Percentiles rank a stretch among this genome's conserved stretches.
Conservation (phyloP, 2,113 vertebrate genomes). For the Aphelocoma coerulescens region DNA sequence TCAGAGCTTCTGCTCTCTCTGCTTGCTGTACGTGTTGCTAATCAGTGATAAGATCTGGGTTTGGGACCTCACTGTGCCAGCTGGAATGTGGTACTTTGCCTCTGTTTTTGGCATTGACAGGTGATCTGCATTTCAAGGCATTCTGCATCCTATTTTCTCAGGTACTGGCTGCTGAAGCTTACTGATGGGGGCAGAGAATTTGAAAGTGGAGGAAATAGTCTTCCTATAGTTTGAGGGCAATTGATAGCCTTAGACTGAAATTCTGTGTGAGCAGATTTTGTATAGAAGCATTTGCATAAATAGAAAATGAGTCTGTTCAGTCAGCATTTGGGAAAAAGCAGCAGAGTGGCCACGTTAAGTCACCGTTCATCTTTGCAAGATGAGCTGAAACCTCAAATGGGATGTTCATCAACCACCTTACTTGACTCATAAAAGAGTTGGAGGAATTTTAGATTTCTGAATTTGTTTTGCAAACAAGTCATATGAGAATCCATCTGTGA, state of each 20-base stretch:
- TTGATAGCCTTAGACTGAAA: background rate
- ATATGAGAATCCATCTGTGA: background rate
- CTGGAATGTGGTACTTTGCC: background rate
- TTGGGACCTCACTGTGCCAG: fast-evolving
- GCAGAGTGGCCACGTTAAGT: background rate
- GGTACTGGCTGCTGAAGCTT: background rate
- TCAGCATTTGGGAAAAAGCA: background rate
- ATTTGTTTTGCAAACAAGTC: background rate
- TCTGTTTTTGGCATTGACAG: background rate
- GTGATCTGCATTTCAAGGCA: background rate
- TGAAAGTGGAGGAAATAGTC: background rate
- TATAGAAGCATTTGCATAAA: background rate
- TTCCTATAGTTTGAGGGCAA: background rate
- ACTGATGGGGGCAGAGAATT: background rate
- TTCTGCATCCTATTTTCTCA: background rate
- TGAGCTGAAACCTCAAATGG: background rate
- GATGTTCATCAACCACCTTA: background rate
- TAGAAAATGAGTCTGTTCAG: background rate
- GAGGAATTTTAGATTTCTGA: background rate
- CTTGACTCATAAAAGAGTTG: background rate
- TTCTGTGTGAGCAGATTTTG: background rate
- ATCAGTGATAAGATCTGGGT: background rate
- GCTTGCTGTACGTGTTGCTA: background rate
- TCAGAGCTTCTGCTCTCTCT: background rate
- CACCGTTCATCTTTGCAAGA: background rate